A percentile compares a stretch with the other conserved stretches of the same genome.
Conservation (phyloP, 2,888 invertebrate genomes). For the Sinohyriopsis cumingii region DNA sequence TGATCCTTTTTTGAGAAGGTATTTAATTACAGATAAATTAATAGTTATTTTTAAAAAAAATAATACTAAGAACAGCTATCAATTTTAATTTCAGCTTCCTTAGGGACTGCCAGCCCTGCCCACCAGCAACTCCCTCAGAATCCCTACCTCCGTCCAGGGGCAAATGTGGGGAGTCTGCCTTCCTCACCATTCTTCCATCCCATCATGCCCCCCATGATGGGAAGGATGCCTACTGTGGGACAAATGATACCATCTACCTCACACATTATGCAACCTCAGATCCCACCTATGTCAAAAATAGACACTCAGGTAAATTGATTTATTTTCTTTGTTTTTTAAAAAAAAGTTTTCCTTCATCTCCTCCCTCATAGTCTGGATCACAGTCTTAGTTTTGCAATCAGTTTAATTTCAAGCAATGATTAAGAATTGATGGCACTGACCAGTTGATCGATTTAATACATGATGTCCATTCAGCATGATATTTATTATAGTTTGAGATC, state of each 20-base stretch:
- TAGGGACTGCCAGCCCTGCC: slow-evolving; percentile 65
- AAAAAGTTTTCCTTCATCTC: background rate
- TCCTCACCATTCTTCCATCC: slow-evolving; percentile 65
- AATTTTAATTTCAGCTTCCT: slow-evolving; percentile 55
- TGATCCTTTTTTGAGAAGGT: no score
- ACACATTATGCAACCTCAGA: slow-evolving; percentile 35
- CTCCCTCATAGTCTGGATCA: no score
- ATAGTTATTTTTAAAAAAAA: no score
- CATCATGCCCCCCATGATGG: slow-evolving; percentile 57
- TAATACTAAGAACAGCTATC: no score
- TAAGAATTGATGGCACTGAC: no score
- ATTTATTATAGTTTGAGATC: no score
- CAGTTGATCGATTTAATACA: no score
- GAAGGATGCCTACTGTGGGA: slow-evolving; percentile 47
- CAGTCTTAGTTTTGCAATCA: no score
- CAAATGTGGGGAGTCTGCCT: slow-evolving; percentile 39
- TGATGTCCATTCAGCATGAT: no score
- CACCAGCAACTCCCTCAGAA: slow-evolving; percentile 56
- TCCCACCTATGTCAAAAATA: slow-evolving; percentile 31
- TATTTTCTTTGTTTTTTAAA: background rate
- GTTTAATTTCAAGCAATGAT: no score
- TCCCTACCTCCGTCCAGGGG: slow-evolving; percentile 57
- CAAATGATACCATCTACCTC: slow-evolving; percentile 52
- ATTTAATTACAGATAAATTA: no score
- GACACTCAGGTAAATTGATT: slow-evolving; percentile 35